A percentile compares a stretch with the other conserved stretches of the same genome.
phyloP scores from a whole-genome alignment of 2,888 invertebrate genomes.

The Amaurobius ferox region DNA sequence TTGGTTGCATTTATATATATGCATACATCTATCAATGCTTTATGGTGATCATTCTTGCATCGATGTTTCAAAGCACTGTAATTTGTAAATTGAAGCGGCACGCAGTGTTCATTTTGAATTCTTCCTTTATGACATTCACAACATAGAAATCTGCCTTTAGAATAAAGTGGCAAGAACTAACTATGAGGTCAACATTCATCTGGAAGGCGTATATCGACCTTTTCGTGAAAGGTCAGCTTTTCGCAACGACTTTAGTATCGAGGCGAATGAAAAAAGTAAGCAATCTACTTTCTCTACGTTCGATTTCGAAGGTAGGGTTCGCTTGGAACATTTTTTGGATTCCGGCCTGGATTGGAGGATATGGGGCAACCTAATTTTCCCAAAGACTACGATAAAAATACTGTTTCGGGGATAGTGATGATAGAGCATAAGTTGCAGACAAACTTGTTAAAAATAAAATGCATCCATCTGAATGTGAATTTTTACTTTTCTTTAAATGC shows the following conservation, averaged over 20 bases:
- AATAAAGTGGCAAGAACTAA: neutral
- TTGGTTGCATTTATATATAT: too few relatives aligned
- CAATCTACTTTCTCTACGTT: conserved; percentile 13
- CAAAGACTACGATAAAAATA: neutral
- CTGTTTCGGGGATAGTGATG: too few relatives aligned
- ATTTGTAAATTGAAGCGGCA: neutral
- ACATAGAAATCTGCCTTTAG: neutral
- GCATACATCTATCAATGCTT: too few relatives aligned
- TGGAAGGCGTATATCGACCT: conserved; percentile 56
- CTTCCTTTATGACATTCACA: neutral
- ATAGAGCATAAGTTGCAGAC: too few relatives aligned
- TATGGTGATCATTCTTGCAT: neutral
- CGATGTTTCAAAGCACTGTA: neutral
- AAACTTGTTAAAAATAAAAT: too few relatives aligned
- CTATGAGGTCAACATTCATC: conserved; percentile 43
- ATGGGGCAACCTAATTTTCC: conserved; percentile 28
- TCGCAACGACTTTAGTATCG: conserved; percentile 36
- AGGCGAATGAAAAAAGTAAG: conserved; percentile 11
- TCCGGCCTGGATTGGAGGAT: conserved; percentile 33
- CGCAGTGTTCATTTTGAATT: neutral
- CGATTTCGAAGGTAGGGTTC: conserved; percentile 31
- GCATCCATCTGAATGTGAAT: too few relatives aligned
- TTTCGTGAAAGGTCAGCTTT: conserved; percentile 43
- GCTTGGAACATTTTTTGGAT: conserved; percentile 42
- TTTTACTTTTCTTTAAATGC: too few relatives aligned